These are phyloP conservation scores for Brienomyrus brachyistius DNA, from an alignment of 2,113 vertebrate species.

Conservation along the genomic window DNA sequence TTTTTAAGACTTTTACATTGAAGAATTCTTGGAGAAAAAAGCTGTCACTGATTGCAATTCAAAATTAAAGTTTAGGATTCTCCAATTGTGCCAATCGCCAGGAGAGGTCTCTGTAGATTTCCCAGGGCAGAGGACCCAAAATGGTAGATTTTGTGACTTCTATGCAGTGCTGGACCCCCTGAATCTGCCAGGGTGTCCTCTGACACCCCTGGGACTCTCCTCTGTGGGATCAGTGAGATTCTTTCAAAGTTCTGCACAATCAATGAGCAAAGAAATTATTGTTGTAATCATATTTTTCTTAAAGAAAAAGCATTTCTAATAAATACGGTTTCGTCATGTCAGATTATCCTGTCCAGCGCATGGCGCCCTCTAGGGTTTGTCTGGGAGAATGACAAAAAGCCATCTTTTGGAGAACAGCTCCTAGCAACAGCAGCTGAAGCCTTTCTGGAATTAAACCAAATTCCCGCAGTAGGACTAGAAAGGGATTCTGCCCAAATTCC, in stretches of 20 bases:
- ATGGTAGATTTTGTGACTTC: background rate
- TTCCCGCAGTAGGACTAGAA: constrained; percentile 20
- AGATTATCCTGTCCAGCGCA: constrained; percentile 13
- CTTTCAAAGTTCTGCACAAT: background rate
- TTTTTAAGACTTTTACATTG: background rate
- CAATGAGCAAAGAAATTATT: background rate
- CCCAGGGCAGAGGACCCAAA: background rate
- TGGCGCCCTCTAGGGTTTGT: constrained; percentile 33
- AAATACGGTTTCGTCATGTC: background rate
- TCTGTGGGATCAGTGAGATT: background rate
- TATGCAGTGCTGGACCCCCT: background rate
- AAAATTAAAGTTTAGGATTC: background rate
- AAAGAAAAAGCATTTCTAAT: background rate
- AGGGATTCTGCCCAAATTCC: constrained; percentile 20
- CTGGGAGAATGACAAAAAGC: background rate
- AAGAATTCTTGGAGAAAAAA: background rate
- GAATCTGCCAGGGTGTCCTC: background rate
- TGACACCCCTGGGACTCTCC: background rate
- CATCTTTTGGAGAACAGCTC: constrained; percentile 1
- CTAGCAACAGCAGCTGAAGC: constrained; percentile 14
- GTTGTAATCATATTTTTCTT: background rate
- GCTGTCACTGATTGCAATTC: background rate
- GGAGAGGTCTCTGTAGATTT: background rate
- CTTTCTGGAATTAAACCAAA: constrained; percentile 18
- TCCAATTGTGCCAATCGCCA: background rate